Conservation (phyloP, 2,113 vertebrate species). For the Labeo rohita region DNA sequence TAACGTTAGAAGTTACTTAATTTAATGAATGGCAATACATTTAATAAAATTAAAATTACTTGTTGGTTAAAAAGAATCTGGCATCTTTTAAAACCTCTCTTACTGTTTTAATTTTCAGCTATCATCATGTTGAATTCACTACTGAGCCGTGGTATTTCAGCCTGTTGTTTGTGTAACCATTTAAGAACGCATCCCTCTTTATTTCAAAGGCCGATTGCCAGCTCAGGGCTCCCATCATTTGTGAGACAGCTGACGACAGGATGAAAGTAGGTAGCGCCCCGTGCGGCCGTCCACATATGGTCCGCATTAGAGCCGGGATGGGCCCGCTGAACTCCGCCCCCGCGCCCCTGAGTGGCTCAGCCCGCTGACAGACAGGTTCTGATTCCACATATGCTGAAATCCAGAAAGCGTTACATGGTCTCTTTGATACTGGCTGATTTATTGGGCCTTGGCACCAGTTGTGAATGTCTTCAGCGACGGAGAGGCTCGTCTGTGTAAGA, state of each 20-base stretch:
- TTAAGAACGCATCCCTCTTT: constrained; percentile 61
- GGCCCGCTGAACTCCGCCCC: constrained; percentile 68
- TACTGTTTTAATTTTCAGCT: background rate
- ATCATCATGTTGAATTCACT: background rate
- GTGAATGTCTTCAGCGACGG: constrained; percentile 73
- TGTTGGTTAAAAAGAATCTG: background rate
- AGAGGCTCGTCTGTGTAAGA: constrained; percentile 64
- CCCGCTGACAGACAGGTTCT: constrained; percentile 78
- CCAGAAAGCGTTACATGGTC: constrained; percentile 80
- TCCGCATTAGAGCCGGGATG: constrained; percentile 75
- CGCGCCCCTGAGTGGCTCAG: constrained; percentile 69
- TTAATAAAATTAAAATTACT: background rate
- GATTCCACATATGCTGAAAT: constrained; percentile 83
- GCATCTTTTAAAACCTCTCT: background rate
- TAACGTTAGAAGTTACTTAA: background rate
- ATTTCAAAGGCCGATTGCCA: constrained; percentile 59
- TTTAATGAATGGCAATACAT: background rate
- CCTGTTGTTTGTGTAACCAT: constrained; percentile 66
- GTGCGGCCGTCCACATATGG: constrained; percentile 76
- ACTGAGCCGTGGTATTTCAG: background rate
- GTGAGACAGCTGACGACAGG: constrained; percentile 57
- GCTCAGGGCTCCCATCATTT: constrained; percentile 65
- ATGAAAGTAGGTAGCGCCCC: constrained; percentile 71
- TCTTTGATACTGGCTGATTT: constrained; percentile 83
- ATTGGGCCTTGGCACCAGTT: constrained; percentile 78